phyloP scores from a whole-genome alignment of 2,797 vertebrate genomes.

The Lagocephalus sceleratus region DNA sequence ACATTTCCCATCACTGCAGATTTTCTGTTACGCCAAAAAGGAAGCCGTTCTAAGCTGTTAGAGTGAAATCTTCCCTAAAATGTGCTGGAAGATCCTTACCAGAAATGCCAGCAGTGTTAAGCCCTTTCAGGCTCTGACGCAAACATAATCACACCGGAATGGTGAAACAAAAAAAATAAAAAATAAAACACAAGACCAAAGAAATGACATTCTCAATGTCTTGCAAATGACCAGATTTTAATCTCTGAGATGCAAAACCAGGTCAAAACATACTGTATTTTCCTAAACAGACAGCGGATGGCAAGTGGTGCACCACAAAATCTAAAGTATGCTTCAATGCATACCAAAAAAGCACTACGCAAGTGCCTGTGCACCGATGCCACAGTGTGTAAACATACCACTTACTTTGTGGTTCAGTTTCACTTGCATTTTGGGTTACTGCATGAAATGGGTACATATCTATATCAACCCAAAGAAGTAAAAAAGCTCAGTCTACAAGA shows the following conservation, averaged over 20 bases:
- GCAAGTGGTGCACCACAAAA: conserved; percentile 19
- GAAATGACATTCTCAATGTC: neutral
- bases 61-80: conserved; percentile 38
- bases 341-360: conserved; percentile 28
- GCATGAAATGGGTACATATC: conserved; percentile 2
- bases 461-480: too few species aligned
- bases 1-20: conserved; percentile 35
- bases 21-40: conserved; percentile 33
- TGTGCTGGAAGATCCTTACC: conserved; percentile 25
- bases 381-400: conserved; percentile 24
- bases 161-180: neutral
- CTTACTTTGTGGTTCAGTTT: conserved; percentile 25
- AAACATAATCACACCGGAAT: conserved; percentile 1
- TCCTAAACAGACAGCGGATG: conserved; percentile 3
- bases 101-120: conserved; percentile 19
- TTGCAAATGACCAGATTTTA: neutral
- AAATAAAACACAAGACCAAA: conserved; percentile 4
- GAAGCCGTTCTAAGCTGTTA: conserved; percentile 36
- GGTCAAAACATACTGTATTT: neutral
- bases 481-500: too few species aligned
- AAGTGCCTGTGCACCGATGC: conserved; percentile 15
- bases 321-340: conserved; percentile 12
- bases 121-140: conserved; percentile 15
- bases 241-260: neutral
- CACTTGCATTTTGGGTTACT: conserved; percentile 26